phyloP scores from a whole-genome alignment of 1,140 invertebrate species.

The Charaxes varanes region DNA sequence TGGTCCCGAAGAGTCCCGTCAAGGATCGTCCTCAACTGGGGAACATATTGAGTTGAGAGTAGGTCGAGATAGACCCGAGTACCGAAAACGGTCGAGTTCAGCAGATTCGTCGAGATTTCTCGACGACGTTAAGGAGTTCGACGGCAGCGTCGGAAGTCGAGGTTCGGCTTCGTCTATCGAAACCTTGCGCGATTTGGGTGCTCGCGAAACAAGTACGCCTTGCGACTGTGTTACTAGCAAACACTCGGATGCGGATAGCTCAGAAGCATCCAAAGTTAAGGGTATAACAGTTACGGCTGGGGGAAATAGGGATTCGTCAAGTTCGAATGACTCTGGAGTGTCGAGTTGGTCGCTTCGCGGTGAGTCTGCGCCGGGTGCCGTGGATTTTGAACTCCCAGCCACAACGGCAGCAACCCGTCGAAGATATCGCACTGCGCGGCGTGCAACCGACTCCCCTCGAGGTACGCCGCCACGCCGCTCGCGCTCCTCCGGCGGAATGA shows the following conservation, averaged over 20 bases:
- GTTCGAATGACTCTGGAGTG: slow-evolving; percentile 88
- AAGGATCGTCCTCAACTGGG: background rate
- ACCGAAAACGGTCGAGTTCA: slow-evolving; percentile 79
- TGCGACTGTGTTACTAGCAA: slow-evolving; percentile 42
- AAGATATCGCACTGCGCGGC: slow-evolving; percentile 10
- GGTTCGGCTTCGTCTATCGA: slow-evolving; percentile 67
- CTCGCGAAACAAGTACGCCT: slow-evolving; percentile 19
- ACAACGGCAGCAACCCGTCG: slow-evolving; percentile 13
- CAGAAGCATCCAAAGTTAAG: slow-evolving; percentile 46
- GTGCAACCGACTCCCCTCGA: slow-evolving; percentile 8
- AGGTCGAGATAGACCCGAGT: slow-evolving; percentile 26
- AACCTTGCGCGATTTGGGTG: slow-evolving; percentile 62
- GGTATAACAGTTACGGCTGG: slow-evolving; percentile 46
- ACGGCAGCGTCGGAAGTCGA: slow-evolving; percentile 53
- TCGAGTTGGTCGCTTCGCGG: slow-evolving; percentile 77
- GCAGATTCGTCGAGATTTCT: slow-evolving; percentile 81
- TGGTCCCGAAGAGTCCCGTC: slow-evolving; percentile 24
- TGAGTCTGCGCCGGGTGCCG: slow-evolving; percentile 8
- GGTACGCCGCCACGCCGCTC: slow-evolving; percentile 12
- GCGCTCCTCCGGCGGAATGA: slow-evolving; percentile 11
- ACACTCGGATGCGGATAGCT: slow-evolving; percentile 54
- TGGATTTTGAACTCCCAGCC: slow-evolving; percentile 78
- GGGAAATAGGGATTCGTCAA: slow-evolving; percentile 86
- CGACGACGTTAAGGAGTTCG: slow-evolving; percentile 74
- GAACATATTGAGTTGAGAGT: slow-evolving; percentile 11